Evolutionary conservation across 2,113 vertebrate species (phyloP), one percentile per base, ranked within the genome.

Genomic region (Heterotilapia buettikoferi): DNA sequence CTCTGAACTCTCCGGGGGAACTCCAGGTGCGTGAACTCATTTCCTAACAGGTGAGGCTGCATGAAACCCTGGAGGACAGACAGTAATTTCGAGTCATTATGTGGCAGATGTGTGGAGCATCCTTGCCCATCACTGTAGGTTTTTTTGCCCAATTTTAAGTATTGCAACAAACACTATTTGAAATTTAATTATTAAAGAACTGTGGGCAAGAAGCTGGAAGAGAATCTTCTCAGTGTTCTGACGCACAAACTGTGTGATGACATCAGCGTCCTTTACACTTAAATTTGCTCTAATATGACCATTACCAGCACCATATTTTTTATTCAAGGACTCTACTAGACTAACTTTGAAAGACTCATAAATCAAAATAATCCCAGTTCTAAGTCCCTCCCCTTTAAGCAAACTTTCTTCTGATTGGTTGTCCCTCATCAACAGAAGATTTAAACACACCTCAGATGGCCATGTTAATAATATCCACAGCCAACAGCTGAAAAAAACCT

Each of bases 21-120:
- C 96, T 99, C 99, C 94, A 99, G 96, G 95, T 99, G 98, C n/a
- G 99, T 99, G 97, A 99, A 99, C 86, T 99, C 98, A 78, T 98
- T 99, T 93, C 99, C 99, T 86, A 99, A 96, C 93, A 99, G 96
- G 91, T 99, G 98, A 79, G 98, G 99, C 96, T 99, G 98, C 97
- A 99, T 98, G 93, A 97, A 99, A 85, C 97, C 99, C 99, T 99
- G 95, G 3, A 54, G 82, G 80, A 91, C 81, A 85, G 21, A 94
- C 56, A 86, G 80, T 19, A 43, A 43, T n/a, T 52, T 16, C 4
- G 4, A 84, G 50, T 86, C 87, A 85, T 21, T 79, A 19, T 47
- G 82, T 9, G 68, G 56, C 43, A 50, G 24, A 76, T 76, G 24
- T 50, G 43, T 1, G 4, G 26, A n/a, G 43, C 26, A 52, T 31